Evolutionary conservation across 2,797 vertebrate genomes (phyloP).

Genomic region (Knipowitschia caucasica): DNA sequence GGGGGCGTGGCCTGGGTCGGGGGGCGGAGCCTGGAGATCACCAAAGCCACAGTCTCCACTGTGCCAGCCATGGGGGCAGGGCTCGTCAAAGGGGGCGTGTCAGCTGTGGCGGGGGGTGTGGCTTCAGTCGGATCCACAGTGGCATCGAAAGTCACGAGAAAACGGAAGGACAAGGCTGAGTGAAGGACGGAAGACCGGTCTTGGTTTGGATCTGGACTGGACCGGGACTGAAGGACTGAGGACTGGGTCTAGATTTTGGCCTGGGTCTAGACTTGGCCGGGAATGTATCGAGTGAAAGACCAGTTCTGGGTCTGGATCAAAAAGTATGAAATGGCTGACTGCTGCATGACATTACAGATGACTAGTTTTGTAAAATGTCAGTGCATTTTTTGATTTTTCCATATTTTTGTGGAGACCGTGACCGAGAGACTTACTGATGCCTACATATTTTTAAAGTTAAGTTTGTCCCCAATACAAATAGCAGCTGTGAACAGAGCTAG

Average conservation of each 20-base stretch:
- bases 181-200: too few species aligned
- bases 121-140: slow-evolving; percentile 75
- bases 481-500: too few species aligned
- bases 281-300: too few species aligned
- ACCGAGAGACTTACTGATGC: too few species aligned
- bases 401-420: too few species aligned
- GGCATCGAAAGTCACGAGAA: slow-evolving; percentile 72
- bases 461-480: too few species aligned
- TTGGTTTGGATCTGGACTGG: not conserved
- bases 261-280: not conserved
- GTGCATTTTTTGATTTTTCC: too few species aligned
- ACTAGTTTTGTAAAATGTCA: too few species aligned
- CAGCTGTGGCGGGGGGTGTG: slow-evolving; percentile 74
- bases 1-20: slow-evolving; percentile 80
- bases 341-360: too few species aligned
- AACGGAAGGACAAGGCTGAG: slow-evolving; percentile 81
- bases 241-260: too few species aligned
- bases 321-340: too few species aligned
- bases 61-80: slow-evolving; percentile 71
- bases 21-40: slow-evolving; percentile 76
- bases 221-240: not conserved
- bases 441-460: too few species aligned
- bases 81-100: slow-evolving; percentile 77
- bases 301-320: not conserved
- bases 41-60: slow-evolving; percentile 73